Conservation (phyloP, 92 coral and sea anemone genomes). For the Pocillopora meandrina region DNA sequence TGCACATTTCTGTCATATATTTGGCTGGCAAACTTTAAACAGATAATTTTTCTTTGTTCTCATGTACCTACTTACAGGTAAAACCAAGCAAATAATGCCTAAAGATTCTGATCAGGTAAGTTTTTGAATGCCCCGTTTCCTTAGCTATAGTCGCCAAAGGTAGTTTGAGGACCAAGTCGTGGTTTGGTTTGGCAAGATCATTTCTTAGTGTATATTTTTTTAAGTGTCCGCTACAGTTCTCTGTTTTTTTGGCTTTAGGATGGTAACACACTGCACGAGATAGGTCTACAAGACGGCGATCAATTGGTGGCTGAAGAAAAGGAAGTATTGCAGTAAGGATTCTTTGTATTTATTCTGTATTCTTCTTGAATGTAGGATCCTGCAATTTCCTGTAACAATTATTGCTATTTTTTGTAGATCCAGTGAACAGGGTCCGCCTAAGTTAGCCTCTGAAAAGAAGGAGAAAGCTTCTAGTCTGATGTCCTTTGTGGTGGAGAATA, state of each 20-base stretch:
- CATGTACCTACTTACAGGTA: constrained; percentile 1
- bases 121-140: not conserved
- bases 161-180: not conserved
- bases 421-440: not conserved
- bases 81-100: not conserved
- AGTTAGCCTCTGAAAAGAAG: constrained; percentile 22
- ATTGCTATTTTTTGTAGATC: constrained; percentile 2
- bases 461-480: constrained; percentile 42
- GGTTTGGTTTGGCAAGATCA: too few species aligned
- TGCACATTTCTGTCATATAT: too few species aligned
- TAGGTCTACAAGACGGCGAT: constrained; percentile 58
- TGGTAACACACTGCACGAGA: constrained; percentile 47
- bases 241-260: constrained; percentile 25
- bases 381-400: not conserved
- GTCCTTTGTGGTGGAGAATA: constrained; percentile 49
- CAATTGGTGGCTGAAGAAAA: constrained; percentile 50
- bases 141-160: not conserved
- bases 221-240: too few species aligned
- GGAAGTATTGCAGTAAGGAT: constrained; percentile 39
- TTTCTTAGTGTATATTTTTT: too few species aligned
- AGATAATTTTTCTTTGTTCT: too few species aligned
- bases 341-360: not conserved
- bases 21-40: too few species aligned
- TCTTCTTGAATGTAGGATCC: not conserved
- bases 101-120: constrained; percentile 9